These are phyloP conservation scores for Trinectes maculatus DNA, from an alignment of 2,113 vertebrate genomes.

Conservation along the genomic window DNA sequence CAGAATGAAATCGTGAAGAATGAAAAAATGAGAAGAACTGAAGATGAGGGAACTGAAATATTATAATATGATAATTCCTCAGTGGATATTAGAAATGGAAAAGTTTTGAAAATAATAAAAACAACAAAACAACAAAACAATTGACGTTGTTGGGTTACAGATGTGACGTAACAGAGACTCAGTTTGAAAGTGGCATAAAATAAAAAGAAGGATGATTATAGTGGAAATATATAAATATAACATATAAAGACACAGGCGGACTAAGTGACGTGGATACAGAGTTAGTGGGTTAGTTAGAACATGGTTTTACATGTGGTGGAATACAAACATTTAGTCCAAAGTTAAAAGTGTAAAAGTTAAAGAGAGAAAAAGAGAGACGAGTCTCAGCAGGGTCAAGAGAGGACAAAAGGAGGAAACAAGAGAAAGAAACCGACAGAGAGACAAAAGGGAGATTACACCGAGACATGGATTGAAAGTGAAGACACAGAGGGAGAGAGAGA, in stretches of 20 bases:
- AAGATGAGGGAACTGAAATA: constrained; percentile 35
- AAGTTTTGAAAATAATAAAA: not conserved
- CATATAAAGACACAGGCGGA: too few species aligned
- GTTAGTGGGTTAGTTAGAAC: not conserved
- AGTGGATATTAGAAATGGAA: not conserved
- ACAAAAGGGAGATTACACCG: constrained; percentile 63
- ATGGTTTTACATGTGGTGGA: not conserved
- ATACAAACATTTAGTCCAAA: constrained; percentile 7
- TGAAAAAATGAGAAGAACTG: constrained; percentile 19
- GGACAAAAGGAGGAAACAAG: constrained; percentile 54
- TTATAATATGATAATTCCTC: not conserved
- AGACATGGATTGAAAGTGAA: constrained; percentile 64
- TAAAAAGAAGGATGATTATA: too few species aligned
- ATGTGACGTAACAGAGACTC: constrained; percentile 10
- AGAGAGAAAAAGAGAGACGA: constrained; percentile 11
- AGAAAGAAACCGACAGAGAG: constrained; percentile 57
- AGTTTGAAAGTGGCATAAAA: not conserved
- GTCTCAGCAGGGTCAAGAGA: constrained; percentile 44
- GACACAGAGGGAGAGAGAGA: constrained; percentile 29
- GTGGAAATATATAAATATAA: too few species aligned
- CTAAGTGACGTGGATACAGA: constrained; percentile 1
- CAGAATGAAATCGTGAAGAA: constrained; percentile 32
- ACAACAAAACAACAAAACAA: not conserved
- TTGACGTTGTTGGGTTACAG: not conserved
- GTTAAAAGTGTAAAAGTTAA: constrained; percentile 38